phyloP scores from a whole-genome alignment of 2,888 invertebrate species.

The Athalia rosae region DNA sequence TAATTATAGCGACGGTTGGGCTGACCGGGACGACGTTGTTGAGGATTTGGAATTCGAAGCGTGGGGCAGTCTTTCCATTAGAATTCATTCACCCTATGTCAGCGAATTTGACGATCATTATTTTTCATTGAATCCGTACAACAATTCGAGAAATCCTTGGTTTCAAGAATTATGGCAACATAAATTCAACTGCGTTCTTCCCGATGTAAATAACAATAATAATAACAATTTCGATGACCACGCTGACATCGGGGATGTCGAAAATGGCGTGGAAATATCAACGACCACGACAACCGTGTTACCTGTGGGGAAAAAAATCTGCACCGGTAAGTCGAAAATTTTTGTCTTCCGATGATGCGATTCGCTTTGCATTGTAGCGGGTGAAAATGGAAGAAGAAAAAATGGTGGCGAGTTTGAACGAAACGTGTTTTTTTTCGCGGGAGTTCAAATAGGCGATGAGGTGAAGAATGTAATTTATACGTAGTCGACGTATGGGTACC shows the following conservation, averaged over 20 bases:
- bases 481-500: too few relatives aligned
- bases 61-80: slow-evolving; percentile 82
- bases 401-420: background rate
- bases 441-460: background rate
- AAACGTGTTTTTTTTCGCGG: too few relatives aligned
- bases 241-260: background rate
- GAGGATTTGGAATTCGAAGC: slow-evolving; percentile 80
- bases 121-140: slow-evolving; percentile 79
- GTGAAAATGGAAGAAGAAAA: background rate
- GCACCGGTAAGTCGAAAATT: slow-evolving; percentile 59
- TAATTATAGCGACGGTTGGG: slow-evolving; percentile 83
- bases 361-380: background rate
- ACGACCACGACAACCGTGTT: slow-evolving; percentile 47
- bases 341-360: slow-evolving; percentile 7
- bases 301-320: slow-evolving; percentile 54
- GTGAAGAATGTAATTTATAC: background rate
- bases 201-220: slow-evolving; percentile 52
- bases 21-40: slow-evolving; percentile 85
- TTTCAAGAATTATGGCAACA: slow-evolving; percentile 87
- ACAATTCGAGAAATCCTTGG: slow-evolving; percentile 82
- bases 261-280: slow-evolving; percentile 17
- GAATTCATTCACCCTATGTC: slow-evolving; percentile 84
- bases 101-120: slow-evolving; percentile 81
- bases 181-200: slow-evolving; percentile 79
- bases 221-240: too few relatives aligned